Evolutionary conservation across 2,113 vertebrate genomes (phyloP).

Genomic region (Planiliza haematocheilus): DNA sequence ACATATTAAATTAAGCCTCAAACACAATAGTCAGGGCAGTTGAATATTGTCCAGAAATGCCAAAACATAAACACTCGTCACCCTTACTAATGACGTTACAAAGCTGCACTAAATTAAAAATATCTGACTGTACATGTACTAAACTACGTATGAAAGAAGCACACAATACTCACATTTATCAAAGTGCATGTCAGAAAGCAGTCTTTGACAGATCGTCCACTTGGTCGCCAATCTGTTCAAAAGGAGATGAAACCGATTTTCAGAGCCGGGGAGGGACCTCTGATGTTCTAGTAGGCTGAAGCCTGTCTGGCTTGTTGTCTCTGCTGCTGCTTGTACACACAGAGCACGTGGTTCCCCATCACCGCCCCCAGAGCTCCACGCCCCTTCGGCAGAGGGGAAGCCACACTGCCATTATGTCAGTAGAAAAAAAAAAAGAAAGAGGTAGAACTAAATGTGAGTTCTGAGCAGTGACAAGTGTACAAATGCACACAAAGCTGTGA

Average conservation of each 20-base stretch:
- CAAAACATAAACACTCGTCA: not conserved
- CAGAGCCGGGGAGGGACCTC: slow-evolving; percentile 12
- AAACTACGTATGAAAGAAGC: not conserved
- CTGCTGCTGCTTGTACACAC: slow-evolving; percentile 49
- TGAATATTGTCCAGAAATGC: not conserved
- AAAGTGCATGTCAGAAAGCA: slow-evolving; percentile 85
- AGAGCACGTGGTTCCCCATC: slow-evolving; percentile 37
- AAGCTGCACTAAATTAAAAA: too few relatives aligned
- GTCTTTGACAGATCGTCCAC: slow-evolving; percentile 56
- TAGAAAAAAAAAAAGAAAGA: too few relatives aligned
- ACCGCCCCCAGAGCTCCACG: slow-evolving; percentile 46
- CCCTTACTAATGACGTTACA: not conserved
- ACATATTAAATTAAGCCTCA: not conserved
- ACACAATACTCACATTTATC: slow-evolving; percentile 81
- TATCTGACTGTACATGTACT: too few relatives aligned
- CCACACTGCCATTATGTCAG: slow-evolving; percentile 15
- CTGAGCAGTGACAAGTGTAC: too few relatives aligned
- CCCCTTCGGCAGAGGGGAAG: slow-evolving; percentile 39
- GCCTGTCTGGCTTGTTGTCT: slow-evolving; percentile 43
- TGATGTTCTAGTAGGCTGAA: slow-evolving; percentile 18
- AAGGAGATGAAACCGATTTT: slow-evolving; percentile 3
- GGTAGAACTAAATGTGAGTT: too few relatives aligned
- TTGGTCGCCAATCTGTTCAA: slow-evolving; percentile 21
- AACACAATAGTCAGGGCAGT: not conserved
- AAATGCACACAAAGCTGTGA: too few relatives aligned